phyloP scores from a whole-genome alignment of 2,888 invertebrate species.

The Drosophila melanosoma region DNA sequence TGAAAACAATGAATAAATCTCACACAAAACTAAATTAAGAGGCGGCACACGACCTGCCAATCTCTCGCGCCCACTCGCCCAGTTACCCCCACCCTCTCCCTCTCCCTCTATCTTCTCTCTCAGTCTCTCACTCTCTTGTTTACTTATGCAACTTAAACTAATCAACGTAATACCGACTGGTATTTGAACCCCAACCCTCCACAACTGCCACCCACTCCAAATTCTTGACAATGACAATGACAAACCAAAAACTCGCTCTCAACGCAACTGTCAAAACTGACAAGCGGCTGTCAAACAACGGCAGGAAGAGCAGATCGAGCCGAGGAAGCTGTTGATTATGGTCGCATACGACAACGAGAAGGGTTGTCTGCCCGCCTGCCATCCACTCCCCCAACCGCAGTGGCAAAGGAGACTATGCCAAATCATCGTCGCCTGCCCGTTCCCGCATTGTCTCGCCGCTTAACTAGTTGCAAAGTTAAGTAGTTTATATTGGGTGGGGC shows the following conservation, averaged over 20 bases:
- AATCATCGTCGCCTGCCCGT: conserved; percentile 55
- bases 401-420: conserved; percentile 21
- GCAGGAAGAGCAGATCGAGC: conserved; percentile 64
- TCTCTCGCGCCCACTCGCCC: conserved; percentile 67
- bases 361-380: conserved; percentile 52
- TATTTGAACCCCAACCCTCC: conserved; percentile 12
- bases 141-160: conserved; percentile 75
- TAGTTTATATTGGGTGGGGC: conserved; percentile 75
- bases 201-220: conserved; percentile 19
- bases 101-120: neutral
- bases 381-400: conserved; percentile 1
- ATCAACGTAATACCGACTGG: conserved; percentile 71
- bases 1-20: conserved; percentile 65
- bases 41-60: conserved; percentile 81
- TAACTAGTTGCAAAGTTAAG: conserved; percentile 83
- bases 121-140: conserved; percentile 6
- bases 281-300: conserved; percentile 76
- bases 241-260: conserved; percentile 75
- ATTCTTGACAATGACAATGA: conserved; percentile 58
- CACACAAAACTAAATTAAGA: conserved; percentile 79
- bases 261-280: conserved; percentile 77
- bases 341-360: conserved; percentile 45
- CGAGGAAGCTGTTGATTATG: conserved; percentile 70
- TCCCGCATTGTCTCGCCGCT: conserved; percentile 68
- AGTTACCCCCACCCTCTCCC: neutral